Conservation (phyloP, 1,140 invertebrate genomes). For the Eciton burchellii region DNA sequence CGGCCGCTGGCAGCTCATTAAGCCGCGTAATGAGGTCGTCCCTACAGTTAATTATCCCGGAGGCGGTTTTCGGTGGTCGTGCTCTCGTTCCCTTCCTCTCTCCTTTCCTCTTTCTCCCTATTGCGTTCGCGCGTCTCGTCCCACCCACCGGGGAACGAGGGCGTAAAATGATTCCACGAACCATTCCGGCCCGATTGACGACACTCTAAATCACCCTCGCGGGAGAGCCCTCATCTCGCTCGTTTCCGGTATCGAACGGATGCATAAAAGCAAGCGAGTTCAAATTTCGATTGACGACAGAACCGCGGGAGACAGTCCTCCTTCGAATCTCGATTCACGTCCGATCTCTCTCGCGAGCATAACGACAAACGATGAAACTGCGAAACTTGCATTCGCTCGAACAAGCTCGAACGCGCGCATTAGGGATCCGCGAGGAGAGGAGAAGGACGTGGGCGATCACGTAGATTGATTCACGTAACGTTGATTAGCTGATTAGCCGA, state of each 20-base stretch:
- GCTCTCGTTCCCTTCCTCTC: neutral
- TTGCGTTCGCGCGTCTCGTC: slow-evolving; percentile 36
- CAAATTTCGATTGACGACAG: neutral
- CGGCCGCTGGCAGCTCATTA: slow-evolving; percentile 75
- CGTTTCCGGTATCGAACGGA: slow-evolving; percentile 59
- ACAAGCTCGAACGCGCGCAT: no score
- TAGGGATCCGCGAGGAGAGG: neutral
- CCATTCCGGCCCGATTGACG: slow-evolving; percentile 61
- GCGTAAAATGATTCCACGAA: slow-evolving; percentile 73
- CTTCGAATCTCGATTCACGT: neutral
- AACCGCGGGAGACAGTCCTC: neutral
- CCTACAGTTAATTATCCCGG: slow-evolving; percentile 77
- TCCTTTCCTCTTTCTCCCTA: neutral
- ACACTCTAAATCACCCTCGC: slow-evolving; percentile 61
- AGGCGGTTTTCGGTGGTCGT: slow-evolving; percentile 43
- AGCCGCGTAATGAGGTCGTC: slow-evolving; percentile 76
- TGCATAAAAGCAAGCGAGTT: slow-evolving; percentile 5
- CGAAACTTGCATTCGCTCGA: neutral
- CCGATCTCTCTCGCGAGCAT: neutral
- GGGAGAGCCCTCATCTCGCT: neutral
- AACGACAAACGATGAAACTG: no score
- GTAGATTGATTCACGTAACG: neutral
- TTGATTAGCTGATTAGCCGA: slow-evolving; percentile 23
- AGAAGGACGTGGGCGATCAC: neutral
- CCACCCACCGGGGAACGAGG: slow-evolving; percentile 61